Evolutionary conservation across 2,797 vertebrate genomes (phyloP).

Genomic region (Rhinophrynus dorsalis): DNA sequence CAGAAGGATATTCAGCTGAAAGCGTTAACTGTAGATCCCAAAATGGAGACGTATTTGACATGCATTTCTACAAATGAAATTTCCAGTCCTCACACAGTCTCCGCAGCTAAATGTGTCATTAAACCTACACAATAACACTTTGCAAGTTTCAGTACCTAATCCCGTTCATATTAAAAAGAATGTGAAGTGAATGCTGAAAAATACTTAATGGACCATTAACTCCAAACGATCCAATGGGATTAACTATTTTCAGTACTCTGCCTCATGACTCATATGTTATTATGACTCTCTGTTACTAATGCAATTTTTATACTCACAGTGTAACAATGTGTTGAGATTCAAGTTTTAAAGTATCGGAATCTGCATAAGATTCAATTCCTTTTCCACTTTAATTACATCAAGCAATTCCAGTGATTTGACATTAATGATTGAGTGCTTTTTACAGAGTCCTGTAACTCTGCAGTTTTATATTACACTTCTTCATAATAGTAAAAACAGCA

Average conservation of each 20-base stretch:
- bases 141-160: constrained; percentile 29
- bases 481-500: constrained; percentile 21
- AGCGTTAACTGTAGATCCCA: no score
- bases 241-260: constrained; percentile 18
- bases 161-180: constrained; percentile 35
- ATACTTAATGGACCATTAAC: constrained; percentile 45
- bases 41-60: not conserved
- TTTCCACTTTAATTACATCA: constrained; percentile 3
- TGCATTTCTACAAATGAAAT: constrained; percentile 5
- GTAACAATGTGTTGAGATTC: not conserved
- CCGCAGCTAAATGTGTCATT: constrained; percentile 24
- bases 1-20: no score
- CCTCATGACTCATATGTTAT: constrained; percentile 14
- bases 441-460: not conserved
- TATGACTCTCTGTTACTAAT: constrained; percentile 13
- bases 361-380: not conserved
- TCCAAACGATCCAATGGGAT: constrained; percentile 30
- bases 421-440: constrained; percentile 7
- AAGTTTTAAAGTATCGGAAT: not conserved
- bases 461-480: not conserved
- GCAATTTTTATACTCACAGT: constrained; percentile 27
- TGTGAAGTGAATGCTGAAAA: constrained; percentile 31
- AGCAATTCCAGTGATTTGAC: not conserved
- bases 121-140: constrained; percentile 43
- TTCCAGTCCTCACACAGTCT: not conserved